Conservation (phyloP, 2,113 vertebrate genomes). For the Alectura lathami region DNA sequence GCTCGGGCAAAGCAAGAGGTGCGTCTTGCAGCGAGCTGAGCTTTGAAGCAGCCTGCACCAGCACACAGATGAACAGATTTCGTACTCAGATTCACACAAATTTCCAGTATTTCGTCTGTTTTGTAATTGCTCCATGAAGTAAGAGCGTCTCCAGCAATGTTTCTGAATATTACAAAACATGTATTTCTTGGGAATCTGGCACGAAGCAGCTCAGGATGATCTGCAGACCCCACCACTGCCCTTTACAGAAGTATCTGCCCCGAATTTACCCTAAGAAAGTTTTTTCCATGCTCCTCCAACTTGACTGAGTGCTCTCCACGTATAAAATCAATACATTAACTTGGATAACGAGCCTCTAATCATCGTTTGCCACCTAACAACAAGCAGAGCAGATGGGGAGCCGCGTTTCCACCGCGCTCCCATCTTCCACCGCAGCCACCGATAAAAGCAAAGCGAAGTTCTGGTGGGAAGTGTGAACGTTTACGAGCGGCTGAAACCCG, state of each 20-base stretch:
- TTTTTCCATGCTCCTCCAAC: not conserved
- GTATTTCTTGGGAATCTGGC: not conserved
- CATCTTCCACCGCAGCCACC: constrained; percentile 21
- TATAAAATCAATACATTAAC: not conserved
- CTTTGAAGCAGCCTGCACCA: not conserved
- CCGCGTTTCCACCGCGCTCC: constrained; percentile 8
- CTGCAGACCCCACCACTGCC: not conserved
- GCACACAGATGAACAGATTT: not conserved
- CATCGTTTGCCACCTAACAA: constrained; percentile 13
- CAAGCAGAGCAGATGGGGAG: constrained; percentile 33
- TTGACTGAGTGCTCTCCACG: not conserved
- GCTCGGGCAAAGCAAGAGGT: not conserved
- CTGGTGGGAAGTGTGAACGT: constrained; percentile 57
- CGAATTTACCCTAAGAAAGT: not conserved
- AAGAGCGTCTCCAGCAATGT: not conserved
- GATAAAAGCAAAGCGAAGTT: constrained; percentile 18
- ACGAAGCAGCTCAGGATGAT: not conserved
- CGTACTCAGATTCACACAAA: too few relatives aligned
- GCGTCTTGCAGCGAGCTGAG: not conserved
- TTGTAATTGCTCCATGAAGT: rapidly evolving
- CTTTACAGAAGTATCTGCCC: not conserved
- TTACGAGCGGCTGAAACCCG: not conserved
- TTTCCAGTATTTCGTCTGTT: too few relatives aligned
- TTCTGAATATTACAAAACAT: not conserved
- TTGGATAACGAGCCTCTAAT: constrained; percentile 14